phyloP scores from a whole-genome alignment of 1,140 invertebrate species.

The Danaus melanippus region DNA sequence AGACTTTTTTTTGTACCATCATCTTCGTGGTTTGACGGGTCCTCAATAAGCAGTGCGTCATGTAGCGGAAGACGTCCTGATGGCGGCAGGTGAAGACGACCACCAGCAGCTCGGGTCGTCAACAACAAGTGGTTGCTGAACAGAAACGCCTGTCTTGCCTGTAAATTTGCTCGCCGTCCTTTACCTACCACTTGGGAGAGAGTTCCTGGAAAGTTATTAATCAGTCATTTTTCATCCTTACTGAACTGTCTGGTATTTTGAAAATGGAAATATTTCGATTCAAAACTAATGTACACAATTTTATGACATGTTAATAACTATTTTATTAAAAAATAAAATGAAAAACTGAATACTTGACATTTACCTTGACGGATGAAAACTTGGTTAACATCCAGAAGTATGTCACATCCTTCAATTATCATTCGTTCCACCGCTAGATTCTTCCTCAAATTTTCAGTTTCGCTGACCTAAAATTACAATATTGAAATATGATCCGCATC shows the following conservation, averaged over 20 bases:
- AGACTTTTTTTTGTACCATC: slow-evolving; percentile 68
- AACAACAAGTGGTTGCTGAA: slow-evolving; percentile 92
- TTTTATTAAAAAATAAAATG: too few relatives aligned
- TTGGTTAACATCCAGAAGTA: slow-evolving; percentile 94
- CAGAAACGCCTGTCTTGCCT: slow-evolving; percentile 85
- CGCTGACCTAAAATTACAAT: slow-evolving; percentile 79
- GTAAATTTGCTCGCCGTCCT: slow-evolving; percentile 78
- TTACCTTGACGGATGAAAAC: slow-evolving; percentile 89
- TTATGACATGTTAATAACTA: too few relatives aligned
- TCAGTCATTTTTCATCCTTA: too few relatives aligned
- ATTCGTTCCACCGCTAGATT: slow-evolving; percentile 94
- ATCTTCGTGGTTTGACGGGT: slow-evolving; percentile 78
- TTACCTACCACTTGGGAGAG: slow-evolving; percentile 72
- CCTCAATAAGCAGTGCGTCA: slow-evolving; percentile 89
- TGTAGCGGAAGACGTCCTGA: slow-evolving; percentile 88
- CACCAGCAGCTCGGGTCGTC: slow-evolving; percentile 86
- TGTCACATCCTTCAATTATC: slow-evolving; percentile 96
- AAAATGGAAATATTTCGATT: too few relatives aligned
- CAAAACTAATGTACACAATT: too few relatives aligned
- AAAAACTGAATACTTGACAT: background rate
- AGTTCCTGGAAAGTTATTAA: slow-evolving; percentile 36
- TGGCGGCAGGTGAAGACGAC: slow-evolving; percentile 87
- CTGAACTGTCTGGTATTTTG: too few relatives aligned
- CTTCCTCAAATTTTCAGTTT: slow-evolving; percentile 94
- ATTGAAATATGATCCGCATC: background rate